Conservation (phyloP, 2,888 invertebrate species). For the Ichneumoninae sp. region DNA sequence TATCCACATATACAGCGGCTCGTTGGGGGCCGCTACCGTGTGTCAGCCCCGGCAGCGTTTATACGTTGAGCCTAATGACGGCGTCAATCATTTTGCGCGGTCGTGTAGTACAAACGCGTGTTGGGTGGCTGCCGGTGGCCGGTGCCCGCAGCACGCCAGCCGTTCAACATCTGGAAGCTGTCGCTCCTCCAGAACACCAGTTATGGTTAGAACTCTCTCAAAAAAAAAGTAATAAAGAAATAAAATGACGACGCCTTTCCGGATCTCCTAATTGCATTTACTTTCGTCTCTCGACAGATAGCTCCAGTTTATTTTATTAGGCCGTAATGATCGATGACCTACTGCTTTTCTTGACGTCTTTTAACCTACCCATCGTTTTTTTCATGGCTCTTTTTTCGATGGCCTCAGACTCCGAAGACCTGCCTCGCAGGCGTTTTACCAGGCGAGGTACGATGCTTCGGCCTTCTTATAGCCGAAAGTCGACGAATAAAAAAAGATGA, state of each 20-base stretch:
- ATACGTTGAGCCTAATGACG: slow-evolving; percentile 62
- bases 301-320: not conserved
- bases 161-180: slow-evolving; percentile 54
- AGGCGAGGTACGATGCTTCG: slow-evolving; percentile 26
- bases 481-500: not conserved
- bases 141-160: slow-evolving; percentile 39
- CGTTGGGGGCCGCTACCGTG: slow-evolving; percentile 11
- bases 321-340: not conserved
- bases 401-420: not conserved
- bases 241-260: slow-evolving; percentile 32
- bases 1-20: not conserved
- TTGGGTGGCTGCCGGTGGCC: slow-evolving; percentile 42
- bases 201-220: not conserved
- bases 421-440: not conserved
- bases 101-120: slow-evolving; percentile 50
- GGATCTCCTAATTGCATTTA: slow-evolving; percentile 21
- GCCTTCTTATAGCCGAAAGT: slow-evolving; percentile 23
- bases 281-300: not conserved
- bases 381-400: not conserved
- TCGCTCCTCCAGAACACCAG: slow-evolving; percentile 28
- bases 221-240: slow-evolving; percentile 11
- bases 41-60: slow-evolving; percentile 34
- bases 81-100: slow-evolving; percentile 67
- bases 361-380: not conserved
- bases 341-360: not conserved